Conservation (phyloP, 2,888 invertebrate genomes). For the Notodonta dromedarius region DNA sequence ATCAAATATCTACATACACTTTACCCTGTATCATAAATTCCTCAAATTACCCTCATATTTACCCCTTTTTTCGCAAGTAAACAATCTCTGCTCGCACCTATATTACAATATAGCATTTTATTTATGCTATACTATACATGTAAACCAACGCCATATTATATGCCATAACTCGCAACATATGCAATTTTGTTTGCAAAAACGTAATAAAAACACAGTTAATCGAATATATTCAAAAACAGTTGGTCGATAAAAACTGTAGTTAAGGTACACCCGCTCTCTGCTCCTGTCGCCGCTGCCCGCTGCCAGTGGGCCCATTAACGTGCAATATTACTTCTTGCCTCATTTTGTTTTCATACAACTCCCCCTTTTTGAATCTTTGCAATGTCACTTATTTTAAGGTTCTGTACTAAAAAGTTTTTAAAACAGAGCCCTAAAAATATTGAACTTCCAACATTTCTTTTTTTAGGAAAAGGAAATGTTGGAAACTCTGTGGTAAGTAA, state of each 20-base stretch:
- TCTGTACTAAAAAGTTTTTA: no score
- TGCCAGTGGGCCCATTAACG: not conserved
- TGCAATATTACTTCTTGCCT: not conserved
- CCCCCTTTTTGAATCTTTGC: not conserved
- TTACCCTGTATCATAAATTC: no score
- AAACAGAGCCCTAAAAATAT: no score
- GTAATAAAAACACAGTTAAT: not conserved
- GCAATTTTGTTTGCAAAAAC: not conserved
- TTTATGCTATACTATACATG: not conserved
- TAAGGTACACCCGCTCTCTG: not conserved
- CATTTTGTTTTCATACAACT: not conserved
- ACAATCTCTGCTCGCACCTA: no score
- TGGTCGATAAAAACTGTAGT: not conserved
- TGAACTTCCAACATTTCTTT: no score
- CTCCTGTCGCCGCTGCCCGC: not conserved
- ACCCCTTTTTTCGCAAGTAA: no score
- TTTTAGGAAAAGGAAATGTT: constrained; percentile 8
- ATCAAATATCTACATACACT: no score
- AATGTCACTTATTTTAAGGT: constrained; percentile 11
- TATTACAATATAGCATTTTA: no score
- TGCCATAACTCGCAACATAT: not conserved
- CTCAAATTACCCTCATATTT: no score
- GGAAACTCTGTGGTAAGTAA: no score
- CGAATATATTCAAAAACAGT: not conserved
- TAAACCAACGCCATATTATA: not conserved